Evolutionary conservation across 2,888 invertebrate species (phyloP), one percentile per base, ranked within the genome.

Genomic region (Nemotelus nigrinus): DNA sequence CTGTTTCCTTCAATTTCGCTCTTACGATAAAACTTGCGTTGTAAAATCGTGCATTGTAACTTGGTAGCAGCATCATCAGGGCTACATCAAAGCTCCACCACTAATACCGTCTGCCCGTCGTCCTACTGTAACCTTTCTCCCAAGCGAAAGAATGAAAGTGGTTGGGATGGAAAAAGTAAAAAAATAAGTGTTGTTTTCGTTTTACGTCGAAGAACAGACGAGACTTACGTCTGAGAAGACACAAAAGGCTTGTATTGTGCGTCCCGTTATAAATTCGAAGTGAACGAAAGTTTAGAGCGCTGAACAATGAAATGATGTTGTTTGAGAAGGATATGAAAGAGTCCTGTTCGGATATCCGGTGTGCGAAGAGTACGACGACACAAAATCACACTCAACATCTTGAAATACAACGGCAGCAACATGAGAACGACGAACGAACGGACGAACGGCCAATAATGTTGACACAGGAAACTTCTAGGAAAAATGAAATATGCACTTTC

Each of bases 321-420:
- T 43, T 55, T 70, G 55, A 53, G 44, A 70, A 39, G 70, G 70
- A 70, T 70, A 70, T 70, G 53, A 70, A 70, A 39, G 53, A 39
- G 70, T 70, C 43, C 70, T 55, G 70, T 53, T 70, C 70, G 70
- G 55, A 70, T 53, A 70, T 70, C 70, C 70, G 70, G 7, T 55
- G 25, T 25, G n/a, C 44, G 41, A 70, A 70, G 70, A 41, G 25
- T 25, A 25, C 43, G 53, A 55, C 55, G 70, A 70, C 70, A 41
- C 39, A 53, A 41, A 70, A 70, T 70, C 70, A 70, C 43, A 70
- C 53, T 70, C 53, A 70, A 70, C 55, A 55, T 70, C 70, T 70
- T 70, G 70, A 43, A 70, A 70, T 70, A 70, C 70, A 70, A 70
- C 70, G 67, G 48, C 39, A 2, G n/a, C 25, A 1, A 25, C 57